phyloP scores from a whole-genome alignment of 2,888 invertebrate genomes.

The Pycnomerus fuliginosus region DNA sequence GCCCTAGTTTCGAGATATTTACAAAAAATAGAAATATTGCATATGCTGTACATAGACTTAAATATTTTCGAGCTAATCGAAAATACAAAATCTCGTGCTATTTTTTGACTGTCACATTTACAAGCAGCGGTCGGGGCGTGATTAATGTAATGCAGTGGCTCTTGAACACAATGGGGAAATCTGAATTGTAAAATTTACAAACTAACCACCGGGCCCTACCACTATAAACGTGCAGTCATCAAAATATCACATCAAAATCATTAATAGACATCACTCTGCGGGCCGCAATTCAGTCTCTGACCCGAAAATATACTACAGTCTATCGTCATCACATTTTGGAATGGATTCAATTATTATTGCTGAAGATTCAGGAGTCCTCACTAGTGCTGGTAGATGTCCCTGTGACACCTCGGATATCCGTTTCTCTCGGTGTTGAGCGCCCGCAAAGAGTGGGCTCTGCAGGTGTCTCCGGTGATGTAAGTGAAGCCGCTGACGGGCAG shows the following conservation, averaged over 20 bases:
- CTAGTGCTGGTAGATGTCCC: constrained; percentile 44
- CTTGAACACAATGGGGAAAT: constrained; percentile 17
- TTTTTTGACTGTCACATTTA: constrained; percentile 20
- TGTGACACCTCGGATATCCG: constrained; percentile 49
- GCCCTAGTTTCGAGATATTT: constrained; percentile 36
- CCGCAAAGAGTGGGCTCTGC: constrained; percentile 56
- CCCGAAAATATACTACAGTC: constrained; percentile 49
- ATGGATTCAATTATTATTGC: constrained; percentile 53
- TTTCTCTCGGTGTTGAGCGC: constrained; percentile 46
- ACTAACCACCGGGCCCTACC: constrained; percentile 8
- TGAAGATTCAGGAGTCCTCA: constrained; percentile 23
- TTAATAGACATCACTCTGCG: constrained; percentile 31
- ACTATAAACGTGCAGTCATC: constrained; percentile 18
- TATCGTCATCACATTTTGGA: constrained; percentile 53
- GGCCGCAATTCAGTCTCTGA: neutral
- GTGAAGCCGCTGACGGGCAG: constrained; percentile 75
- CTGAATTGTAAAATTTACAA: constrained; percentile 7
- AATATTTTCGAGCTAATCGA: constrained; percentile 46
- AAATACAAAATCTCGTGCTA: constrained; percentile 44
- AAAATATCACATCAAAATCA: constrained; percentile 26
- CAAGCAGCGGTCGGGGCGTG: no score
- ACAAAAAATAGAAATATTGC: constrained; percentile 48
- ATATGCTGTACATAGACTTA: constrained; percentile 45
- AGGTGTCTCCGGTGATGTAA: constrained; percentile 69
- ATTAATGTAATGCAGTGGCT: constrained; percentile 9